Percentiles rank a stretch among this genome's conserved stretches.
phyloP scores from a whole-genome alignment of 1,140 invertebrate genomes.

The Drosophila elegans region DNA sequence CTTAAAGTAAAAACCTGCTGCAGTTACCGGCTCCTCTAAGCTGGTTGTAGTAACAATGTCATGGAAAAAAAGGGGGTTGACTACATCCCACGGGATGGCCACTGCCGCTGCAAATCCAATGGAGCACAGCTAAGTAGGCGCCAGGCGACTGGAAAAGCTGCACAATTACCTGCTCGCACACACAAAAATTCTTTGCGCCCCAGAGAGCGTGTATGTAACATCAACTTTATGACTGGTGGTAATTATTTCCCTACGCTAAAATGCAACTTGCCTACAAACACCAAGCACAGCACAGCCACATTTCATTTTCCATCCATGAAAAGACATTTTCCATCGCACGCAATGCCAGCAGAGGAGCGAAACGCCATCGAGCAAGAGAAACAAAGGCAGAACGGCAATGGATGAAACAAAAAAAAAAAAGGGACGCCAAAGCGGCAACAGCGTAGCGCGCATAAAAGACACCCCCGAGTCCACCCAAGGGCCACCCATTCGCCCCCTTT shows the following conservation, averaged over 20 bases:
- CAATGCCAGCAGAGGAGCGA: conserved; percentile 39
- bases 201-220: background rate
- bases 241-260: conserved; percentile 11
- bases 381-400: conserved; percentile 69
- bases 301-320: conserved; percentile 65
- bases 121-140: background rate
- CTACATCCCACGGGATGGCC: no score
- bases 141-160: background rate
- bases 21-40: conserved; percentile 6
- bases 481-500: conserved; percentile 6
- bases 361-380: conserved; percentile 66
- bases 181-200: background rate
- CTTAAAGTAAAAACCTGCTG: conserved; percentile 54
- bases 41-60: conserved; percentile 1
- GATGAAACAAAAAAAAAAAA: conserved; percentile 37
- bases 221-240: conserved; percentile 10
- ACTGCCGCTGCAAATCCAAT: background rate
- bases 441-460: conserved; percentile 64
- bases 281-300: conserved; percentile 36
- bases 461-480: conserved; percentile 20
- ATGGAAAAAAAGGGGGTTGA: background rate
- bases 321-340: conserved; percentile 65
- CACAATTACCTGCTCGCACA: background rate
- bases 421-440: conserved; percentile 58
- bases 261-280: conserved; percentile 1